A percentile compares a stretch with the other conserved stretches of the same genome.
Conservation (phyloP, 2,888 invertebrate species). For the Reticulitermes lucifugus region DNA sequence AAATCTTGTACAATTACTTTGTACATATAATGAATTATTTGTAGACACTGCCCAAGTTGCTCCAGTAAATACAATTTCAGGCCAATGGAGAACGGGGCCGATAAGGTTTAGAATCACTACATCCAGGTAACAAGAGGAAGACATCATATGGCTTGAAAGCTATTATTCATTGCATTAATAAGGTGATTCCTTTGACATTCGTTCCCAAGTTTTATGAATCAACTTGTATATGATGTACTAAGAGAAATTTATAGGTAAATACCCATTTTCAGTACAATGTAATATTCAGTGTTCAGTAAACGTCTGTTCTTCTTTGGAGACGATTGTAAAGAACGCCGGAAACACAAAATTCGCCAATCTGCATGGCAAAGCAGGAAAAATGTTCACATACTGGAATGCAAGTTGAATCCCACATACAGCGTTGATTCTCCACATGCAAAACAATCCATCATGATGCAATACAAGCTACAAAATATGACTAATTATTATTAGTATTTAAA, state of each 20-base stretch:
- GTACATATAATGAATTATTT: too few relatives aligned
- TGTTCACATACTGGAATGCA: background rate
- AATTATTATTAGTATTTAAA: background rate
- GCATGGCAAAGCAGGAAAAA: background rate
- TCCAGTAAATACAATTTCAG: too few relatives aligned
- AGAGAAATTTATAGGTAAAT: background rate
- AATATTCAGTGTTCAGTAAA: too few relatives aligned
- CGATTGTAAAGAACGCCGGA: background rate
- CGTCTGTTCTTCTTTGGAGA: background rate
- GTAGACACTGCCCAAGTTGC: too few relatives aligned
- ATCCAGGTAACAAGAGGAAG: background rate
- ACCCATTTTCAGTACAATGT: background rate
- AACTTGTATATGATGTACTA: background rate
- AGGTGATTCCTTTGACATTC: background rate
- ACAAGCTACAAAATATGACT: background rate
- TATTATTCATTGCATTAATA: background rate
- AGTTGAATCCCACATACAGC: background rate
- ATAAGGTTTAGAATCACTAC: background rate
- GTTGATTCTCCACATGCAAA: constrained; percentile 1
- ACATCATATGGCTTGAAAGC: background rate
- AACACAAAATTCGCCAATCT: background rate
- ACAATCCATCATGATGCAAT: background rate
- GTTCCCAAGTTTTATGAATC: background rate
- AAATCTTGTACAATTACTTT: too few relatives aligned
- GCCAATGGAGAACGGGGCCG: too few relatives aligned